Conservation (phyloP, 2,888 invertebrate genomes). For the Unio delphinus region DNA sequence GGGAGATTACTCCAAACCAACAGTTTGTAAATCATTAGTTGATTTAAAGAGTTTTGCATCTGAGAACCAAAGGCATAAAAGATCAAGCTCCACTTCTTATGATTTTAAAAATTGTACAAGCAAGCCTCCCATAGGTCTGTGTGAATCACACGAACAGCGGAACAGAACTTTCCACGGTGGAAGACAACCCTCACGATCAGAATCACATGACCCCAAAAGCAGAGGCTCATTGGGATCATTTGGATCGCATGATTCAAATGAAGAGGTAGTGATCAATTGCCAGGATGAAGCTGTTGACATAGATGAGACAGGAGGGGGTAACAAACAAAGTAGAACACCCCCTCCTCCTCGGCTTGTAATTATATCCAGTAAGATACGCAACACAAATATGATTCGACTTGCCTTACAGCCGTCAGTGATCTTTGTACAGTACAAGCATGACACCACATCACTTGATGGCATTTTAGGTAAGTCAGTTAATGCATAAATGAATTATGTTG, state of each 20-base stretch:
- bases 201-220: conserved; percentile 22
- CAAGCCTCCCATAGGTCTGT: conserved; percentile 12
- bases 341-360: conserved; percentile 60
- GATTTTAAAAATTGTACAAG: conserved; percentile 4
- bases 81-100: too few species aligned
- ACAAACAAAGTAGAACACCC: neutral
- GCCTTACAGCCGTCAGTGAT: conserved; percentile 64
- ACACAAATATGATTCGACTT: conserved; percentile 60
- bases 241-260: conserved; percentile 33
- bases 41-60: too few species aligned
- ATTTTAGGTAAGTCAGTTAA: conserved; percentile 59
- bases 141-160: neutral
- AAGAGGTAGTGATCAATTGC: conserved; percentile 36
- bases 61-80: too few species aligned
- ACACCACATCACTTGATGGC: conserved; percentile 67
- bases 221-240: conserved; percentile 30
- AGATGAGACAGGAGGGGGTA: conserved; percentile 34
- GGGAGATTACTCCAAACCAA: too few species aligned
- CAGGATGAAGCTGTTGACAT: conserved; percentile 42
- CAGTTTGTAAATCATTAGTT: too few species aligned
- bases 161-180: neutral
- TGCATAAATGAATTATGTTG: neutral
- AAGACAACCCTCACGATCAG: conserved; percentile 3
- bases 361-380: conserved; percentile 70
- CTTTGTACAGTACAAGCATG: conserved; percentile 70